phyloP scores from a whole-genome alignment of 2,113 vertebrate genomes.

The Brachirus orientalis region DNA sequence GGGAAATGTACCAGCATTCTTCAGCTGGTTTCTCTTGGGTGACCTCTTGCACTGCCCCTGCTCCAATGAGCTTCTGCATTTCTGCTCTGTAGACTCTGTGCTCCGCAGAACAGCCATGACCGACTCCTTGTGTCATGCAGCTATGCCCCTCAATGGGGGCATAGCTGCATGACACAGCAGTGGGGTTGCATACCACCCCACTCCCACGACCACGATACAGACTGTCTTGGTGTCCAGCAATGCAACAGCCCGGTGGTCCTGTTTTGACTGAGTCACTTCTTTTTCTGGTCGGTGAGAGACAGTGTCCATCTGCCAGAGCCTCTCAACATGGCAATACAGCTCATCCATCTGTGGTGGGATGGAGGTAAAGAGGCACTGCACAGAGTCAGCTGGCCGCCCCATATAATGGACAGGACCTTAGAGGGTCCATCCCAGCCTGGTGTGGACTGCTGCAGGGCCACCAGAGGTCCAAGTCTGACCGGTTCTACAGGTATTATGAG shows the following conservation, averaged over 20 bases:
- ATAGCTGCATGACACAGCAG: not conserved
- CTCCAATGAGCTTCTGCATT: conserved; percentile 1
- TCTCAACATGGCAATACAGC: not conserved
- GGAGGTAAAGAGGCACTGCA: not conserved
- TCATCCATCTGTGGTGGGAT: not conserved
- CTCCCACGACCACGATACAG: not conserved
- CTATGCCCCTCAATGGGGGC: not conserved
- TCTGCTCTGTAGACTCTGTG: not conserved
- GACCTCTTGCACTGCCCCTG: not conserved
- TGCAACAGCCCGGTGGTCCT: not conserved
- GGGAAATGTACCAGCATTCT: conserved; percentile 7
- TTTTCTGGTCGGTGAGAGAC: not conserved
- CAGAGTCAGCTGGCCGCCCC: not conserved
- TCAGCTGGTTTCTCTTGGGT: not conserved
- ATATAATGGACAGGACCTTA: not conserved
- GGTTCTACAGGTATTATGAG: conserved; percentile 6
- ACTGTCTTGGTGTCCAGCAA: not conserved
- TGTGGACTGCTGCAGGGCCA: not conserved
- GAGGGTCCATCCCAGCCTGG: not conserved
- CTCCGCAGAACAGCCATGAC: conserved; percentile 12
- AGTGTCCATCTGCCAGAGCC: conserved; percentile 12
- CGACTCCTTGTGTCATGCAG: conserved; percentile 13
- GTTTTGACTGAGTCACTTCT: not conserved
- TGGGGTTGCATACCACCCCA: not conserved
- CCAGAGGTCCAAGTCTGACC: conserved; percentile 3